phyloP scores from a whole-genome alignment of 2,888 invertebrate species.

The Drosophila formosana region DNA sequence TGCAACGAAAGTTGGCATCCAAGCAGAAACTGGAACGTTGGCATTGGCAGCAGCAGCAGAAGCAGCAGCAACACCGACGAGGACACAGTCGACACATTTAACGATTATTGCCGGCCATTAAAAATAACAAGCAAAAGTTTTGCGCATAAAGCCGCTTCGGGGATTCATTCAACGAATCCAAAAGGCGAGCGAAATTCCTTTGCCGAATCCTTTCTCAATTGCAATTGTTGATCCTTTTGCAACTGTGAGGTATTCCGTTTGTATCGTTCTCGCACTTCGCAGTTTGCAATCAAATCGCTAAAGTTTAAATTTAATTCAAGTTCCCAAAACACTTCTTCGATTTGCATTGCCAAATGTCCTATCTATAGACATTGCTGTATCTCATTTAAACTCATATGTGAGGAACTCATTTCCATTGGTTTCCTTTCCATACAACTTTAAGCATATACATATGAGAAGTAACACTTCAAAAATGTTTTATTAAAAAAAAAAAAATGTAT shows the following conservation, averaged over 20 bases:
- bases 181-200: constrained; percentile 69
- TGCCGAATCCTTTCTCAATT: constrained; percentile 78
- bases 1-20: constrained; percentile 60
- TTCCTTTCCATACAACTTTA: neutral
- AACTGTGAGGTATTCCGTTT: constrained; percentile 54
- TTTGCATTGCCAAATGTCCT: constrained; percentile 42
- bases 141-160: constrained; percentile 83
- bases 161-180: constrained; percentile 77
- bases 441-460: too few relatives aligned
- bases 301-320: constrained; percentile 71
- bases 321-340: constrained; percentile 36
- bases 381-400: too few relatives aligned
- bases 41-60: constrained; percentile 28
- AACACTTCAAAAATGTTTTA: too few relatives aligned
- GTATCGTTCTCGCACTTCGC: constrained; percentile 49
- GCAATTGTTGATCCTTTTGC: constrained; percentile 80
- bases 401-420: neutral
- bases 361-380: constrained; percentile 1
- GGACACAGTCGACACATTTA: constrained; percentile 82
- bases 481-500: too few relatives aligned
- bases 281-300: constrained; percentile 65
- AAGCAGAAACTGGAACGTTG: constrained; percentile 43
- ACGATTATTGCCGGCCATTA: constrained; percentile 85
- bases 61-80: constrained; percentile 29
- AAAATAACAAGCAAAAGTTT: constrained; percentile 85